These are phyloP conservation scores for Lagopus muta DNA, from an alignment of 2,113 vertebrate genomes.

Conservation along the genomic window DNA sequence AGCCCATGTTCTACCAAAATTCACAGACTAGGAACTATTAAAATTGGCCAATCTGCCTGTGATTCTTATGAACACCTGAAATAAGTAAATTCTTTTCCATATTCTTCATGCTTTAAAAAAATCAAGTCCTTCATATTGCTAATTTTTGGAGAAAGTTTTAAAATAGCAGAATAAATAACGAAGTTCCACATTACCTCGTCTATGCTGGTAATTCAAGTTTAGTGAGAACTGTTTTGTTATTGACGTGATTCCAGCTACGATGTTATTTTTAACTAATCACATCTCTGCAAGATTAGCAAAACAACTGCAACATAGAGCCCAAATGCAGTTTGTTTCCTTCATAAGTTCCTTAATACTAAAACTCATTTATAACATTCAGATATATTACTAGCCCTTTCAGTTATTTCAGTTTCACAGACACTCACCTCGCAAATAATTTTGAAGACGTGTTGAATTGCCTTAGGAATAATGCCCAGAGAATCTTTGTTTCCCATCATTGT, in stretches of 20 bases:
- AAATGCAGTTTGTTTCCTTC: not conserved
- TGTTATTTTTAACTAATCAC: not conserved
- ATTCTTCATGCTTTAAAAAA: not conserved
- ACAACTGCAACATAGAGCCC: not conserved
- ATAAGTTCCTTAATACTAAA: not conserved
- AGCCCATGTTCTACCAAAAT: not conserved
- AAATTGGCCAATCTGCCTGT: not conserved
- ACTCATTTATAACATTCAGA: not conserved
- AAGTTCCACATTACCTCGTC: not conserved
- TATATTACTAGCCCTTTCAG: not conserved
- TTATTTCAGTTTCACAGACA: not conserved
- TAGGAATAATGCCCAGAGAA: slow-evolving; percentile 86
- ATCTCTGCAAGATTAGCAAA: not conserved
- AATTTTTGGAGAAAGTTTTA: not conserved
- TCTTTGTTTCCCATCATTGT: slow-evolving; percentile 92
- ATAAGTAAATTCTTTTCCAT: not conserved
- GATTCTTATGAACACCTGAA: not conserved
- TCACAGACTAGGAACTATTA: not conserved
- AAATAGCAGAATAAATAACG: not conserved
- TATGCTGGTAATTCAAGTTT: not conserved
- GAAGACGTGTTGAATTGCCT: slow-evolving; percentile 93
- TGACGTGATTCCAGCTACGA: not conserved
- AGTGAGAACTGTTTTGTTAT: not conserved
- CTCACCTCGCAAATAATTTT: slow-evolving; percentile 88
- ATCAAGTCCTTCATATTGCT: not conserved